Percentiles rank a stretch among this genome's conserved stretches.
phyloP scores from a whole-genome alignment of 2,888 invertebrate species.

The Rhingia campestris region DNA sequence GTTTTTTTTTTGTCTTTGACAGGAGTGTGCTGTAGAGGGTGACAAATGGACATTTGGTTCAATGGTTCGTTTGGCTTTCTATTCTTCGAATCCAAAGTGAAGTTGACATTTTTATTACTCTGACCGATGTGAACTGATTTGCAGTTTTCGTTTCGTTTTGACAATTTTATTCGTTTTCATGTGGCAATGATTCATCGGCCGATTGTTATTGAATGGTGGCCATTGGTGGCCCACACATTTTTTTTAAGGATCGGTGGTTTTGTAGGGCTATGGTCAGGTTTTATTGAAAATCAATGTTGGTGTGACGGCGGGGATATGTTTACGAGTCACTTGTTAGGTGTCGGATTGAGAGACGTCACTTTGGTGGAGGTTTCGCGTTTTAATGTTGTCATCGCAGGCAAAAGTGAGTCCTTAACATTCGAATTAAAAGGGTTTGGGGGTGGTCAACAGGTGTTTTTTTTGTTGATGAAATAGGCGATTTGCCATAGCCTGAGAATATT shows the following conservation, averaged over 20 bases:
- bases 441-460: no score
- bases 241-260: conserved; percentile 10
- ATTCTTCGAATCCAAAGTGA: conserved; percentile 40
- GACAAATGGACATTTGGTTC: conserved; percentile 65
- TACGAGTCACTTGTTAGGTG: conserved; percentile 45
- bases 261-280: conserved; percentile 42
- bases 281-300: conserved; percentile 54
- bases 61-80: conserved; percentile 44
- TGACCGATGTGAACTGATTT: conserved; percentile 63
- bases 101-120: conserved; percentile 70
- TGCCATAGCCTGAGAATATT: no score
- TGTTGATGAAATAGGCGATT: no score
- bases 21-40: conserved; percentile 34
- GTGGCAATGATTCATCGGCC: conserved; percentile 66
- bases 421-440: no score
- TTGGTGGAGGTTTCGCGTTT: conserved; percentile 8
- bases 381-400: conserved; percentile 1
- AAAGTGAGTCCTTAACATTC: no score
- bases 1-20: conserved; percentile 15
- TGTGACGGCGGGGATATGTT: background rate
- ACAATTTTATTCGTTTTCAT: conserved; percentile 45
- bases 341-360: conserved; percentile 53
- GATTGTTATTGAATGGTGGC: conserved; percentile 46
- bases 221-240: conserved; percentile 42
- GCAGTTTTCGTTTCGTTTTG: conserved; percentile 62